Evolutionary conservation across 2,113 vertebrate species (phyloP), one percentile per base, ranked within the genome.

Genomic region (Eurystomus gularis): DNA sequence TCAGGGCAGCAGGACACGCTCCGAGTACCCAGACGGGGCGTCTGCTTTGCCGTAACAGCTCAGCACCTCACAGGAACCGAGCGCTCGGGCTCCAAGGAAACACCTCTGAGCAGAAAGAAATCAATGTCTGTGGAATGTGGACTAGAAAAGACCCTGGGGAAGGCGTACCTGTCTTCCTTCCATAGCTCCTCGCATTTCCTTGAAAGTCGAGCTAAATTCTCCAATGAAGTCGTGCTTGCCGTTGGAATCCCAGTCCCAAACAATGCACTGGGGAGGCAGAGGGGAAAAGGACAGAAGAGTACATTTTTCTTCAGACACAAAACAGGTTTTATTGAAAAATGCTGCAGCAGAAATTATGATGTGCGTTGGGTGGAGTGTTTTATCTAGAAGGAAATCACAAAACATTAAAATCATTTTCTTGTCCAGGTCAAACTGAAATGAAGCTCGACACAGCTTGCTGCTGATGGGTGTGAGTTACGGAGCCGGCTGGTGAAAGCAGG

Each of bases 181-280:
- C 97, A 99, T 99, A 39, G 99, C 99, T 82, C 98, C 99, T 95
- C 98, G 97, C 99, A 99, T 99, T 97, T 99, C 99, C 91, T 99
- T 99, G 97, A 99, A 99, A 1, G 98, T 99, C 0, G 99, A 99
- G 94, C 98, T 98, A 51, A 99, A 99, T 71, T 99, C 99, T 25
- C 99, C 99, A 39, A 99, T 99, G 97, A 99, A 99, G 98, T 99
- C 99, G 26, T 99, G 99, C 64, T 99, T 99, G 54, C 99, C 99
- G 0, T 99, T 99, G 54, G 99, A 99, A 98, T 99, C 99, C 99
- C 99, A 99, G 97, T 99, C 99, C 99, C 99, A 99, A 48, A 99
- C 99, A 72, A 99, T 99, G 97, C 99, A 99, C 99, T 99, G 97
- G 5, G 96, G 42, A 98, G 75, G 95, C 14, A 98, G 79, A 83